A percentile compares a stretch with the other conserved stretches of the same genome.
Conservation (phyloP, 2,797 vertebrate species). For the Mus spretus region DNA sequence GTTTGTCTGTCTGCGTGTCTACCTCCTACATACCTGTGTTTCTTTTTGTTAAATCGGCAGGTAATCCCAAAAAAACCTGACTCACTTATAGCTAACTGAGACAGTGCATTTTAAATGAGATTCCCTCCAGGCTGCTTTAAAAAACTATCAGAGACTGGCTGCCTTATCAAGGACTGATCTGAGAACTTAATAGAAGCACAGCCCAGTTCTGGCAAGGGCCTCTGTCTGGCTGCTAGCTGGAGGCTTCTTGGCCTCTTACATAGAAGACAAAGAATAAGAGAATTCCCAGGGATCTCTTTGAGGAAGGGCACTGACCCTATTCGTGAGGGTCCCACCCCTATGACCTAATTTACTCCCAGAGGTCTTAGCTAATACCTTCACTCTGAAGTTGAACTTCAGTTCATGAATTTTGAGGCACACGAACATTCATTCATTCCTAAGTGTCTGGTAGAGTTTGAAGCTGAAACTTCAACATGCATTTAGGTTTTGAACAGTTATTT, state of each 20-base stretch:
- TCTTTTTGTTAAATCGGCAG: not conserved
- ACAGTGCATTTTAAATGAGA: not conserved
- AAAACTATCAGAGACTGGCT: not conserved
- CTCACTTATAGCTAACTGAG: not conserved
- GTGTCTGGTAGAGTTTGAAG: not conserved
- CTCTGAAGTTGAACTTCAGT: not conserved
- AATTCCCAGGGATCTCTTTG: not conserved
- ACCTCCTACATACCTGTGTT: not conserved
- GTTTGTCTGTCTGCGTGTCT: not conserved
- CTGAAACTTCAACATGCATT: not conserved
- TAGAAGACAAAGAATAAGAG: not conserved
- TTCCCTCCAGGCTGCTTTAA: not conserved
- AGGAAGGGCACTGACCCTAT: not conserved
- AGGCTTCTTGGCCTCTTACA: not conserved
- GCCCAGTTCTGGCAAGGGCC: not conserved
- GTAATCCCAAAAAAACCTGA: not conserved
- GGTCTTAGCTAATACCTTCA: not conserved
- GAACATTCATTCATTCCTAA: not conserved
- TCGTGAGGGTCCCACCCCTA: not conserved
- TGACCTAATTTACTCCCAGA: not conserved
- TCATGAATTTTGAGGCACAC: not conserved
- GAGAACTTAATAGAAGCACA: no score
- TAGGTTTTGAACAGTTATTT: not conserved
- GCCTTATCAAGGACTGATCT: not conserved
- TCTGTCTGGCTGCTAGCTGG: not conserved